Evolutionary conservation across 2,797 vertebrate species (phyloP).

Genomic region (Tauraco hartlaubi): DNA sequence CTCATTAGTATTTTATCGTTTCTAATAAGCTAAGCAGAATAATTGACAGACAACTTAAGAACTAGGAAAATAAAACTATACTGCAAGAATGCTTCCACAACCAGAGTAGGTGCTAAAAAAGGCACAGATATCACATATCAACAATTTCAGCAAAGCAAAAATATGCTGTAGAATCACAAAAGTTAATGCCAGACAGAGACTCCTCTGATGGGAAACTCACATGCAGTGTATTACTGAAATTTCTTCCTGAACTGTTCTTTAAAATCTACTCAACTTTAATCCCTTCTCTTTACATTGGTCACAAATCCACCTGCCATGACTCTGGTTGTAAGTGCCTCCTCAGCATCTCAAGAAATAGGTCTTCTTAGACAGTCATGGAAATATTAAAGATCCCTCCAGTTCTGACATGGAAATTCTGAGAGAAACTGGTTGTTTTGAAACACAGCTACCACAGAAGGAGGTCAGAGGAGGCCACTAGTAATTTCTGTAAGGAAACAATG

Average conservation of each 20-base stretch:
- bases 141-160: background rate
- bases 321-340: background rate
- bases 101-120: background rate
- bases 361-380: background rate
- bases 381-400: background rate
- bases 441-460: background rate
- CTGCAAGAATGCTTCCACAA: background rate
- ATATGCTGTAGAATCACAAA: background rate
- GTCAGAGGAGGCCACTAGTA: background rate
- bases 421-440: background rate
- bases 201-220: background rate
- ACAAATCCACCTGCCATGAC: background rate
- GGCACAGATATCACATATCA: background rate
- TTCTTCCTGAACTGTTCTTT: background rate
- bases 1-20: background rate
- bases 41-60: background rate
- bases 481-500: background rate
- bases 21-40: background rate
- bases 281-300: background rate
- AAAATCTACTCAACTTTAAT: background rate
- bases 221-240: background rate
- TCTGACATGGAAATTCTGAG: background rate
- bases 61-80: background rate
- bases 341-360: background rate
- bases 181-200: background rate